Percentiles rank a stretch among this genome's conserved stretches.
Conservation (phyloP, 2,888 invertebrate genomes). For the Melanotus villosus region DNA sequence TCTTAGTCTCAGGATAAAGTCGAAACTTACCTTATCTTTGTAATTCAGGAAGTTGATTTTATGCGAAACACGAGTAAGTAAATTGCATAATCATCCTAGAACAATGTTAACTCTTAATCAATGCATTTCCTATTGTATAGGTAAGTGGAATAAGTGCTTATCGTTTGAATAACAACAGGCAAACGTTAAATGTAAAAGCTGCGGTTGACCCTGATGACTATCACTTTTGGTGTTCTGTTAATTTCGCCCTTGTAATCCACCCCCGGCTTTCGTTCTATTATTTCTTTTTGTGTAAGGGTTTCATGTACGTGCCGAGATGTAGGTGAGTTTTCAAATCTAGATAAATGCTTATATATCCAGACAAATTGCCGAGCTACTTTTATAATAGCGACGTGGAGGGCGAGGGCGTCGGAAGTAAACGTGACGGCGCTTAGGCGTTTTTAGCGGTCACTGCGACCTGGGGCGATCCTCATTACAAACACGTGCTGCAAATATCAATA, state of each 20-base stretch:
- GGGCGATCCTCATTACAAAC: constrained; percentile 29
- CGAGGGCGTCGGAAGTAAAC: constrained; percentile 26
- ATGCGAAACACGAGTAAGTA: too few relatives aligned
- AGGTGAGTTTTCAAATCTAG: constrained; percentile 24
- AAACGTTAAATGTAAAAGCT: constrained; percentile 13
- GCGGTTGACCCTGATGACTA: constrained; percentile 30
- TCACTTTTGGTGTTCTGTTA: constrained; percentile 18
- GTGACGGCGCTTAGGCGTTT: constrained; percentile 28
- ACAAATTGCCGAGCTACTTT: constrained; percentile 37
- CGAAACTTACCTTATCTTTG: too few relatives aligned
- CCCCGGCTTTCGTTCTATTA: constrained; percentile 8
- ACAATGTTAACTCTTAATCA: not conserved
- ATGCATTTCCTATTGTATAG: not conserved
- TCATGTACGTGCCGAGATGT: constrained; percentile 9
- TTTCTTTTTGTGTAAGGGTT: constrained; percentile 10
- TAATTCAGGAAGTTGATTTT: too few relatives aligned
- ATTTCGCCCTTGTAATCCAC: constrained; percentile 22
- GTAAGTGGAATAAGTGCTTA: constrained; percentile 8
- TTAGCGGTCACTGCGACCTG: constrained; percentile 1
- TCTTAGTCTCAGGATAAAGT: too few relatives aligned
- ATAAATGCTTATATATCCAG: constrained; percentile 34
- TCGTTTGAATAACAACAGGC: constrained; percentile 25
- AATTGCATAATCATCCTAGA: too few relatives aligned
- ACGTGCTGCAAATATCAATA: constrained; percentile 38
- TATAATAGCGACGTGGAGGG: constrained; percentile 22